These are phyloP conservation scores for Drosophila prostipennis DNA, from an alignment of 2,888 invertebrate genomes.

Conservation along the genomic window DNA sequence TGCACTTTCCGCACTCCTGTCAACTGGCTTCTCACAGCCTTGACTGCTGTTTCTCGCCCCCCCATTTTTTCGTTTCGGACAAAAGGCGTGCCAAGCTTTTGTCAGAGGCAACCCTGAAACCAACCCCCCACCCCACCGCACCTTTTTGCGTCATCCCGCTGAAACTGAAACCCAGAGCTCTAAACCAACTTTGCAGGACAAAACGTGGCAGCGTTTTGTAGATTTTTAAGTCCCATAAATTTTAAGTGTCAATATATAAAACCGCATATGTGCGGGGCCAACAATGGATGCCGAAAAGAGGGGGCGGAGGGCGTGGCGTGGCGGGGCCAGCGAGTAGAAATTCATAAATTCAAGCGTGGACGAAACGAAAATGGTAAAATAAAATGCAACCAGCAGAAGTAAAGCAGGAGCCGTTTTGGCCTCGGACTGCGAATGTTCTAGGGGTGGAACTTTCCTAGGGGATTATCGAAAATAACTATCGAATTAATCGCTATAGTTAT, in stretches of 20 bases:
- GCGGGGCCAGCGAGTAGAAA: slow-evolving; percentile 62
- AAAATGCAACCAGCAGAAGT: slow-evolving; percentile 62
- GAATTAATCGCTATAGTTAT: neutral
- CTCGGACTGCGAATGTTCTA: slow-evolving; percentile 11
- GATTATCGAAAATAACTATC: neutral
- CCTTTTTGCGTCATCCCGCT: neutral
- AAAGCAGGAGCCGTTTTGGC: slow-evolving; percentile 35
- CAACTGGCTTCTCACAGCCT: slow-evolving; percentile 58
- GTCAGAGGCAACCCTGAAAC: slow-evolving; percentile 14
- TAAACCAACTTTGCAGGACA: slow-evolving; percentile 48
- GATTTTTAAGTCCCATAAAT: slow-evolving; percentile 77
- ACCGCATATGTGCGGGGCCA: slow-evolving; percentile 77
- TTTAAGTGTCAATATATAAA: slow-evolving; percentile 79
- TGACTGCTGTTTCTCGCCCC: slow-evolving; percentile 9
- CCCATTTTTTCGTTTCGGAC: slow-evolving; percentile 6
- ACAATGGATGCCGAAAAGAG: slow-evolving; percentile 21
- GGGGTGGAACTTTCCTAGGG: neutral
- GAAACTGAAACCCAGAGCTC: slow-evolving; percentile 31
- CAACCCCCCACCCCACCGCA: neutral
- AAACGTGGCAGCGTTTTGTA: slow-evolving; percentile 68
- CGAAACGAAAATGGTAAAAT: slow-evolving; percentile 74
- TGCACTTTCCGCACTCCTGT: slow-evolving; percentile 48
- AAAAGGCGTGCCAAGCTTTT: slow-evolving; percentile 42
- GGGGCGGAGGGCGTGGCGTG: neutral
- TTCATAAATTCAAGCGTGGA: slow-evolving; percentile 71